Percentiles rank a stretch among this genome's conserved stretches.
These are phyloP conservation scores for Ctenosaura bakeri DNA, from an alignment of 2,797 vertebrate genomes.

Conservation along the genomic window DNA sequence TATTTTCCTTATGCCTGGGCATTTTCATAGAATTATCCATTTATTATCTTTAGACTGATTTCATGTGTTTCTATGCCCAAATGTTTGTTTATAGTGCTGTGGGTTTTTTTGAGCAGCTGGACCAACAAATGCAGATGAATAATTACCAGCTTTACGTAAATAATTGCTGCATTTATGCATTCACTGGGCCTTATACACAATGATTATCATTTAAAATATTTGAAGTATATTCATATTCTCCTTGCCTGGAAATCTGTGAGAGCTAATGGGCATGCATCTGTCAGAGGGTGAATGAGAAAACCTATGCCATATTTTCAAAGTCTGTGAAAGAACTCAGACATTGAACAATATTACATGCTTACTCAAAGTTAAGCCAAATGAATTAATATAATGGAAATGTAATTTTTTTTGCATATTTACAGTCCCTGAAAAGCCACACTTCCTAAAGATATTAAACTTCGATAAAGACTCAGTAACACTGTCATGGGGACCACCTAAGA, in stretches of 20 bases:
- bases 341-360: background rate
- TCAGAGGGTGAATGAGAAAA: background rate
- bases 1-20: background rate
- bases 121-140: background rate
- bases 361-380: background rate
- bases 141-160: conserved; percentile 4
- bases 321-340: background rate
- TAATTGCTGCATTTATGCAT: background rate
- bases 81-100: background rate
- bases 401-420: conserved; percentile 59
- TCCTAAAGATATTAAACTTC: conserved; percentile 88
- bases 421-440: conserved; percentile 91
- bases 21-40: conserved; percentile 5
- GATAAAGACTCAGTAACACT: conserved; percentile 88
- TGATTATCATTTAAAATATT: background rate
- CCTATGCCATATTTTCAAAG: background rate
- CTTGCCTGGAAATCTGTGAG: background rate
- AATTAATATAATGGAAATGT: background rate
- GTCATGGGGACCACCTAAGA: conserved; percentile 89
- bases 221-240: background rate
- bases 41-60: conserved; percentile 1
- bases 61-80: background rate
- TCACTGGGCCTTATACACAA: background rate
- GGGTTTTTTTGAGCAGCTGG: background rate
- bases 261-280: background rate